Evolutionary conservation across 2,888 invertebrate species (phyloP).

Genomic region (Odontomyia ornata): DNA sequence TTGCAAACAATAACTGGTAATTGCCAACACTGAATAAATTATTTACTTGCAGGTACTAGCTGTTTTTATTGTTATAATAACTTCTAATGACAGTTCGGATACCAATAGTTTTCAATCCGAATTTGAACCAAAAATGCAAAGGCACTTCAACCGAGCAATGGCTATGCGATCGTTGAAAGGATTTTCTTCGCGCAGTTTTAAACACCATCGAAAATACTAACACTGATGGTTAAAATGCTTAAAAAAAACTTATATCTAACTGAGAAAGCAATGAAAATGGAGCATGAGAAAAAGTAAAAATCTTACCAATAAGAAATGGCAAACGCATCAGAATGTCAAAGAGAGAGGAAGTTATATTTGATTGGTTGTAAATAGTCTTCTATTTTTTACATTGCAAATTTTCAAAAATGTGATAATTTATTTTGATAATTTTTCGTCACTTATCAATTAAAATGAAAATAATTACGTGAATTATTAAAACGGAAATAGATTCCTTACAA

Average conservation of each 20-base stretch:
- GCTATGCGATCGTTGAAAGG: constrained; percentile 84
- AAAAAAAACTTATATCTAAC: background rate
- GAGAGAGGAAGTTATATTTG: background rate
- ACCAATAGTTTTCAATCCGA: constrained; percentile 60
- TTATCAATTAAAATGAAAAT: background rate
- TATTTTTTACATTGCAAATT: constrained; percentile 42
- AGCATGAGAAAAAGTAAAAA: background rate
- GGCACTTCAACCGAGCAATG: constrained; percentile 89
- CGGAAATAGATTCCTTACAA: background rate
- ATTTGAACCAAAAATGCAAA: constrained; percentile 74
- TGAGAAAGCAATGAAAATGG: constrained; percentile 21
- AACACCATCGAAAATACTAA: constrained; percentile 50
- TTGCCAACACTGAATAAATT: background rate
- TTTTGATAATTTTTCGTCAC: constrained; percentile 23
- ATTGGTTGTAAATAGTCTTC: constrained; percentile 32
- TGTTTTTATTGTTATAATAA: constrained; percentile 83
- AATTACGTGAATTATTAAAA: background rate
- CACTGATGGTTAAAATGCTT: background rate
- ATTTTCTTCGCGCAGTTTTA: constrained; percentile 58
- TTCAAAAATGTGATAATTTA: constrained; percentile 45
- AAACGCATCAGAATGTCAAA: background rate
- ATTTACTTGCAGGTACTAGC: constrained; percentile 72
- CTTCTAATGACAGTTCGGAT: constrained; percentile 70
- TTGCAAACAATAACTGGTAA: background rate
- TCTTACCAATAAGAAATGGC: background rate